phyloP scores from a whole-genome alignment of 2,797 vertebrate species.

The Lepilemur septentrionalis region DNA sequence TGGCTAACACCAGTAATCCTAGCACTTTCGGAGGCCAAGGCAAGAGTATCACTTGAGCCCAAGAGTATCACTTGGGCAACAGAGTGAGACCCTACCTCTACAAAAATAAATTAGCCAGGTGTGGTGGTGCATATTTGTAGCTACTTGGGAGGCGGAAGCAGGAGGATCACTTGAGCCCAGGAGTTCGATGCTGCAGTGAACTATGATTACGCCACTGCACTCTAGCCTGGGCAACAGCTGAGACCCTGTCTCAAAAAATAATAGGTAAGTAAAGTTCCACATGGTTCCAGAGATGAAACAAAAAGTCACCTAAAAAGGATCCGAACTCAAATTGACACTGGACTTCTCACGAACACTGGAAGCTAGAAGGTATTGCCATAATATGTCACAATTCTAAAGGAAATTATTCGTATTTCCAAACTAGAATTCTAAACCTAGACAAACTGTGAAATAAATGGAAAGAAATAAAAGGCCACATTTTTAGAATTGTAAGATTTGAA shows the following conservation, averaged over 20 bases:
- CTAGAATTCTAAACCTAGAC: not conserved
- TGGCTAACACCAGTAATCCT: not conserved
- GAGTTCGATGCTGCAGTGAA: not conserved
- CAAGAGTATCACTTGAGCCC: not conserved
- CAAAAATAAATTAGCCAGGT: not conserved
- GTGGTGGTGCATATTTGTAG: not conserved
- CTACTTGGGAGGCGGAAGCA: not conserved
- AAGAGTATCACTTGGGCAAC: not conserved
- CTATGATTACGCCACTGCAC: not conserved
- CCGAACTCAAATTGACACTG: not conserved
- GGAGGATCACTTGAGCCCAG: not conserved
- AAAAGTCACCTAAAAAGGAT: not conserved
- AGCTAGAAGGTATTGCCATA: not conserved
- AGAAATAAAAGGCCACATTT: not conserved
- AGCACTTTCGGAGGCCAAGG: not conserved
- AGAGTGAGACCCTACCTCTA: not conserved
- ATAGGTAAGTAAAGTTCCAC: not conserved
- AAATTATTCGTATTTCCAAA: not conserved
- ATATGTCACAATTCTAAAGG: not conserved
- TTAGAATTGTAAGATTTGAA: not conserved
- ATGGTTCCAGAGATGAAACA: not conserved
- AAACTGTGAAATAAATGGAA: not conserved
- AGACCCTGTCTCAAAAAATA: not conserved
- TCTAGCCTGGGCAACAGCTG: not conserved
- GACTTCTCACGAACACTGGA: not conserved